Conservation (phyloP, 2,888 invertebrate genomes). For the Metallyticus violacea region DNA sequence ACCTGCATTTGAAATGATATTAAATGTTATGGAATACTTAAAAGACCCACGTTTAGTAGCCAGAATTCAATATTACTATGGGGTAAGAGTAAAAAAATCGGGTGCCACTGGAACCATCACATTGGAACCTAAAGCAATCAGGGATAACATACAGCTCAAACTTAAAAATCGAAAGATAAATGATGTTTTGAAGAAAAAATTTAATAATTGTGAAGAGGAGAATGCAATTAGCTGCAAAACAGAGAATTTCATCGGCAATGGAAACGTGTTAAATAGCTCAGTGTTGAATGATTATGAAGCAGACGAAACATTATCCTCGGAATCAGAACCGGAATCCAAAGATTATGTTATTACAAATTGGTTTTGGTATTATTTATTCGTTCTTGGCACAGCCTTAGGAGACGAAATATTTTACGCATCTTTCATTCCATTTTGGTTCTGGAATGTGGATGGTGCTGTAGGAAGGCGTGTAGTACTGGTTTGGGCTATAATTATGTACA, state of each 20-base stretch:
- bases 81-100: constrained; percentile 50
- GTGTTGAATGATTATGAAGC: constrained; percentile 42
- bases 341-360: constrained; percentile 62
- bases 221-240: neutral
- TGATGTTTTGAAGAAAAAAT: neutral
- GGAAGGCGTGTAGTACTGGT: constrained; percentile 78
- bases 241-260: constrained; percentile 33
- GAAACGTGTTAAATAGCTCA: neutral
- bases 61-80: constrained; percentile 76
- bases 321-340: constrained; percentile 45
- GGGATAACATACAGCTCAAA: neutral
- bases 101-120: neutral
- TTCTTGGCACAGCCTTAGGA: constrained; percentile 81
- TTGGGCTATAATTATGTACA: constrained; percentile 81
- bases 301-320: constrained; percentile 48
- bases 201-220: constrained; percentile 43
- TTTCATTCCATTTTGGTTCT: constrained; percentile 93
- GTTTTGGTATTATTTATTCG: constrained; percentile 82
- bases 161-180: neutral
- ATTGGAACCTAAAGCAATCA: neutral
- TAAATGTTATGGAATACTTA: constrained; percentile 57
- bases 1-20: neutral
- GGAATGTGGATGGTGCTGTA: constrained; percentile 88
- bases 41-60: constrained; percentile 75
- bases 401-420: constrained; percentile 87